Evolutionary conservation across 2,797 vertebrate genomes (phyloP).

Genomic region (Pipistrellus pipistrellus): DNA sequence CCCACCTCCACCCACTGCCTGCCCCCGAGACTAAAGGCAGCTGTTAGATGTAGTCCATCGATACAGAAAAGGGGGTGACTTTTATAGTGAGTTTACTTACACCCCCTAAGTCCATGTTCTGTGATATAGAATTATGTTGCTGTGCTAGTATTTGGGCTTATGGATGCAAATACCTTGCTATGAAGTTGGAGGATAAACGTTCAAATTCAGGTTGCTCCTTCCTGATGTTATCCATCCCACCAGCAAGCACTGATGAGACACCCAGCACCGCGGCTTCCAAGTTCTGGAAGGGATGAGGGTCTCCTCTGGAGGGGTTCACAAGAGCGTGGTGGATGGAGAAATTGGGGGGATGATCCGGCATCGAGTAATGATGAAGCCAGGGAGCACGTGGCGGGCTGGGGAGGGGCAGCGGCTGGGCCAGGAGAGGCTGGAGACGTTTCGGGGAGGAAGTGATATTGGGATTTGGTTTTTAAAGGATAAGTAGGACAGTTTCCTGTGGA

Average conservation of each 20-base stretch:
- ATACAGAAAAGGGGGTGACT: not conserved
- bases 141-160: not conserved
- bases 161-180: not conserved
- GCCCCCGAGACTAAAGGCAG: not conserved
- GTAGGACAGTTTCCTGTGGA: not conserved
- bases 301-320: not conserved
- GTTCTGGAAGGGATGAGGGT: not conserved
- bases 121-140: not conserved
- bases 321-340: not conserved
- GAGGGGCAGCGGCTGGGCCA: not conserved
- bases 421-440: not conserved
- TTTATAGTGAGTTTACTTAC: not conserved
- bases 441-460: not conserved
- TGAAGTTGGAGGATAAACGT: not conserved
- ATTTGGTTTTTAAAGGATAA: slow-evolving; percentile 54
- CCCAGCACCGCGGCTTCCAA: not conserved
- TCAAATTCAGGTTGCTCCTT: not conserved
- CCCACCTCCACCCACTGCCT: not conserved
- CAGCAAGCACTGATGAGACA: not conserved
- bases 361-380: not conserved
- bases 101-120: not conserved
- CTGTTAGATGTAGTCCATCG: not conserved
- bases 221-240: not conserved
- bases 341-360: not conserved
- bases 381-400: fast-evolving